Conservation (phyloP, 2,888 invertebrate genomes). For the Helicoverpa assulta region DNA sequence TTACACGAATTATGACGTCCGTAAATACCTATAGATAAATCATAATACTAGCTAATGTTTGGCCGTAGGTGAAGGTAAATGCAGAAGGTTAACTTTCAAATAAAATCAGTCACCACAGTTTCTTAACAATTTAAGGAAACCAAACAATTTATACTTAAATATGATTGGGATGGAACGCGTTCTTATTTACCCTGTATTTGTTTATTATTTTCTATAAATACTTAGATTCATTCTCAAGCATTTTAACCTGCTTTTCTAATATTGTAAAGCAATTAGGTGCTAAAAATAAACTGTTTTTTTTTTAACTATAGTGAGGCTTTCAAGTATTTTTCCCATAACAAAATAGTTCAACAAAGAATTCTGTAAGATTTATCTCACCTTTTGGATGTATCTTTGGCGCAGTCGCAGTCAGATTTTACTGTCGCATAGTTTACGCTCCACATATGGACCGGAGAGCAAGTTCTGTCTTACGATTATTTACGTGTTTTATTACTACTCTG, state of each 20-base stretch:
- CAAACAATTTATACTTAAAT: too few species aligned
- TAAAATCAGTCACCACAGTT: background rate
- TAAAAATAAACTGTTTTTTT: too few species aligned
- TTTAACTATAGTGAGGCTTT: too few species aligned
- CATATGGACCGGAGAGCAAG: conserved; percentile 30
- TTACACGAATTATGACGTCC: conserved; percentile 40
- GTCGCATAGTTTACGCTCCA: conserved; percentile 34
- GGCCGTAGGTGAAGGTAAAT: background rate
- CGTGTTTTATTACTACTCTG: conserved; percentile 2
- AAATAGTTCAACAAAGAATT: background rate
- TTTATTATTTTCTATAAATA: too few species aligned
- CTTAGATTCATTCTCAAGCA: too few species aligned
- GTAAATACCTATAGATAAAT: conserved; percentile 34
- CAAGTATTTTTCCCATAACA: too few species aligned
- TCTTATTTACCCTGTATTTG: too few species aligned
- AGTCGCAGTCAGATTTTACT: conserved; percentile 18
- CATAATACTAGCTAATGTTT: conserved; percentile 24
- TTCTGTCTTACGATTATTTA: conserved; percentile 15
- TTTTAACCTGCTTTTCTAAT: too few species aligned
- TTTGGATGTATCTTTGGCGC: background rate
- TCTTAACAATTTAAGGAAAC: too few species aligned
- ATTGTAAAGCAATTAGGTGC: too few species aligned
- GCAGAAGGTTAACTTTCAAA: conserved; percentile 22
- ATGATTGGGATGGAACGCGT: too few species aligned
- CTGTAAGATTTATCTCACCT: conserved; percentile 2